Percentiles rank a stretch among this genome's conserved stretches.
These are phyloP conservation scores for Brachyhypopomus gauderio DNA, from an alignment of 2,113 vertebrate species.

Conservation along the genomic window DNA sequence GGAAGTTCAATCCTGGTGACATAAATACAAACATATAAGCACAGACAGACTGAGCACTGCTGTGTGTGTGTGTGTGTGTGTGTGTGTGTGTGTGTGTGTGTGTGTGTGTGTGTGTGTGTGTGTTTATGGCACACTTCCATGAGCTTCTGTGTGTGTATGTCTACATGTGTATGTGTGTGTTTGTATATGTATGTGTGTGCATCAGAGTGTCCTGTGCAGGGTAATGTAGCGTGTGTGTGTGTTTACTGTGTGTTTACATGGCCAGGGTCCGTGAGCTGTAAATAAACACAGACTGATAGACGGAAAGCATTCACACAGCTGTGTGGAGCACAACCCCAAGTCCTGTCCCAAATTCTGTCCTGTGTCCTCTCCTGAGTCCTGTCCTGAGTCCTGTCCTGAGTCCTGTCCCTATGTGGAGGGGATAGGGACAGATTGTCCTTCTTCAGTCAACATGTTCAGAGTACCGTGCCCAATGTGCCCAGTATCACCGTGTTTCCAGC, in stretches of 20 bases:
- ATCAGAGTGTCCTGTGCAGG: slow-evolving; percentile 1
- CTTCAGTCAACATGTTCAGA: slow-evolving; percentile 43
- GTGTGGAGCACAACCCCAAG: neutral
- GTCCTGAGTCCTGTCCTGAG: slow-evolving; percentile 24
- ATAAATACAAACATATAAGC: too few species aligned
- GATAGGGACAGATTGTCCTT: slow-evolving; percentile 72
- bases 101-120: neutral
- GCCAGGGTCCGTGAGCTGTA: slow-evolving; percentile 19
- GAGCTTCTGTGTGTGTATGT: neutral
- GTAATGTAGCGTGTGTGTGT: slow-evolving; percentile 12
- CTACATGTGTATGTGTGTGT: neutral
- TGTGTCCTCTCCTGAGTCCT: neutral
- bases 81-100: too few species aligned
- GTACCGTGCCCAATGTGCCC: slow-evolving; percentile 43
- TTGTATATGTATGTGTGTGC: neutral
- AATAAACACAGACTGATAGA: slow-evolving; percentile 36
- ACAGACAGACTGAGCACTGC: slow-evolving; percentile 30
- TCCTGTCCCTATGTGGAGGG: neutral
- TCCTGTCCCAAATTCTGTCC: too few species aligned
- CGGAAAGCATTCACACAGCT: neutral
- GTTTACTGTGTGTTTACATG: slow-evolving; percentile 34
- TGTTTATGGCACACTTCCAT: neutral
- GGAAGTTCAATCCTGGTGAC: too few species aligned
- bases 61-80: slow-evolving; percentile 61
- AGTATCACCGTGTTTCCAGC: slow-evolving; percentile 7